Conservation (phyloP, 53 echinoderm and acorn worm species). For the Holothuria scabra region DNA sequence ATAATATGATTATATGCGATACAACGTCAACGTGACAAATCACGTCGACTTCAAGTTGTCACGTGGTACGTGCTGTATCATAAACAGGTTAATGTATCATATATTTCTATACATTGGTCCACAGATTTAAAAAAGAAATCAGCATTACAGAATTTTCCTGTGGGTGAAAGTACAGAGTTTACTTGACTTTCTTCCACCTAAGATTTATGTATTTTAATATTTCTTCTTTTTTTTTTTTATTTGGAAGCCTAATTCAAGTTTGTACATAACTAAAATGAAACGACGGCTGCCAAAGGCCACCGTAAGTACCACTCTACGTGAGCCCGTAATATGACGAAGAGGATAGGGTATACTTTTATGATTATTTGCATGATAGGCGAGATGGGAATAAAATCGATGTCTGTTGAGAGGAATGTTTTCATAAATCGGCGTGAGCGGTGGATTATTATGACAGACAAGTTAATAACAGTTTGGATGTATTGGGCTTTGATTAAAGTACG, state of each 20-base stretch:
- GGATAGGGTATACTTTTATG: conserved; percentile 36
- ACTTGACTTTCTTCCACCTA: too few relatives aligned
- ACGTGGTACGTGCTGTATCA: too few relatives aligned
- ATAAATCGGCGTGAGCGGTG: conserved; percentile 33
- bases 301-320: conserved; percentile 25
- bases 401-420: conserved; percentile 34
- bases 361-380: conserved; percentile 21
- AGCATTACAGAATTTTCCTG: too few relatives aligned
- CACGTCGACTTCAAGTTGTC: too few relatives aligned
- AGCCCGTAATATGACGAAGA: conserved; percentile 29
- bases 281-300: background rate
- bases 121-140: too few relatives aligned
- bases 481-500: conserved; percentile 23
- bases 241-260: background rate
- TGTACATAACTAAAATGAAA: background rate
- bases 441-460: conserved; percentile 48
- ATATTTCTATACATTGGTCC: too few relatives aligned
- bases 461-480: conserved; percentile 34
- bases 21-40: too few relatives aligned
- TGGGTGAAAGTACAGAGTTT: too few relatives aligned
- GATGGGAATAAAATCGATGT: conserved; percentile 40
- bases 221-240: too few relatives aligned
- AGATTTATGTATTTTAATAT: too few relatives aligned
- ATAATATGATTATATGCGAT: too few relatives aligned
- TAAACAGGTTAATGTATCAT: too few relatives aligned